Evolutionary conservation across 2,888 invertebrate species (phyloP).

Genomic region (Synergus japonicus): DNA sequence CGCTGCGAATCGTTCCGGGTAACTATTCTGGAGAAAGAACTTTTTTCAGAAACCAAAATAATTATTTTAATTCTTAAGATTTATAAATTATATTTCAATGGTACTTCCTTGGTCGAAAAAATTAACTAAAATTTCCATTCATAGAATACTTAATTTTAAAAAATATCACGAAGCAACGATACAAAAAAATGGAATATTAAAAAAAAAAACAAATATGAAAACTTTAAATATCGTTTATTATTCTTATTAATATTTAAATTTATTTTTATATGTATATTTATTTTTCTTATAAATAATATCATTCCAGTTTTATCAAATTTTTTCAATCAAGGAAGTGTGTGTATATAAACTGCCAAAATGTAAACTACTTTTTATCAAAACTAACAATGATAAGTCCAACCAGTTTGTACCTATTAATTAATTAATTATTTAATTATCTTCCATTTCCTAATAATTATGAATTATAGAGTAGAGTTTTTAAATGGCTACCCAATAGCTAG

Average conservation of each 20-base stretch:
- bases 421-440: slow-evolving; percentile 23
- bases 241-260: not conserved
- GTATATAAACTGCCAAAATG: slow-evolving; percentile 24
- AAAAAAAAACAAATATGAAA: not conserved
- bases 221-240: not conserved
- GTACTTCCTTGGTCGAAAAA: not conserved
- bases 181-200: not conserved
- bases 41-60: slow-evolving; percentile 1
- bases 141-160: not conserved
- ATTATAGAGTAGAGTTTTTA: slow-evolving; percentile 10
- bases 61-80: slow-evolving; percentile 19
- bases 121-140: not conserved
- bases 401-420: slow-evolving; percentile 46
- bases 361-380: slow-evolving; percentile 40
- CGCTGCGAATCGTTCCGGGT: slow-evolving; percentile 62
- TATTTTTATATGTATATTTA: not conserved
- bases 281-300: not conserved
- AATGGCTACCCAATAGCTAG: slow-evolving; percentile 55
- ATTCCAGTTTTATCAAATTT: slow-evolving; percentile 14
- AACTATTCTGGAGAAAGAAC: slow-evolving; percentile 35
- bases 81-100: not conserved
- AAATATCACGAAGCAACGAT: not conserved
- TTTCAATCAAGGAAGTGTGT: not conserved
- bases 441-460: not conserved
- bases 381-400: slow-evolving; percentile 41